Evolutionary conservation across 2,113 vertebrate species (phyloP), one percentile per base, ranked within the genome.

Genomic region (Orcinus orca): DNA sequence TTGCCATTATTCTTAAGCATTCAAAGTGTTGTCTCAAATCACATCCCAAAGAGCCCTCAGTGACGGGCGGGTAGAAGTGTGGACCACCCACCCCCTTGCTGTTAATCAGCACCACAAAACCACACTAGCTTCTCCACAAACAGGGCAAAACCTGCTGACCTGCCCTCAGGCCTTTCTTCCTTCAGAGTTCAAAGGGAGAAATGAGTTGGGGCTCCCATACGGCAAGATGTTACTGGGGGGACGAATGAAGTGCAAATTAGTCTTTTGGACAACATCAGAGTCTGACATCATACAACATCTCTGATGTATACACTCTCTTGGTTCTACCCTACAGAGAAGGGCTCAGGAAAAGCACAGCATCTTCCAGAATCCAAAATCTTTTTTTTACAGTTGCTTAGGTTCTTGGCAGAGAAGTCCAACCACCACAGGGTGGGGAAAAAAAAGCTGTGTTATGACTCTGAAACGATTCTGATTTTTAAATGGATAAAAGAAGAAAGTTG

Each of bases 391-490:
- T 13, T 68, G 31, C 86, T 71, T 73, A 88, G 38, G 65, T 83
- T 93, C 38, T 79, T 87, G 50, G 44, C 25, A 93, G 20, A 71
- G 3, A 97, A 73, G 58, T 55, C 53, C 29, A 92, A 95, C 81
- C 2, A 21, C n/a, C 12, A 76, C 7, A 2, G 10, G 23, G 44
- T 70, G 17, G 53, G 53, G 1, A 84, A 95, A 82, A 12, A 77
- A 91, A 93, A 36, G 36, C 33, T 50, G 50, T 53, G 70, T 41
- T 81, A 83, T 36, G 17, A 79, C 38, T 79, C 58, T 44, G 13
- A 89, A 70, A 94, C 9, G 2, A 95, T n/a, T 92, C 33, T 62
- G 29, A 68, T 71, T 95, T 93, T 96, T 92, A 84, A 91, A 77
- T 50, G 33, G 15, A 58, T 63, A 47, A 62, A 90, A 84, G 36